Evolutionary conservation across 2,113 vertebrate species (phyloP).

Genomic region (Apistogramma diplotaenia): DNA sequence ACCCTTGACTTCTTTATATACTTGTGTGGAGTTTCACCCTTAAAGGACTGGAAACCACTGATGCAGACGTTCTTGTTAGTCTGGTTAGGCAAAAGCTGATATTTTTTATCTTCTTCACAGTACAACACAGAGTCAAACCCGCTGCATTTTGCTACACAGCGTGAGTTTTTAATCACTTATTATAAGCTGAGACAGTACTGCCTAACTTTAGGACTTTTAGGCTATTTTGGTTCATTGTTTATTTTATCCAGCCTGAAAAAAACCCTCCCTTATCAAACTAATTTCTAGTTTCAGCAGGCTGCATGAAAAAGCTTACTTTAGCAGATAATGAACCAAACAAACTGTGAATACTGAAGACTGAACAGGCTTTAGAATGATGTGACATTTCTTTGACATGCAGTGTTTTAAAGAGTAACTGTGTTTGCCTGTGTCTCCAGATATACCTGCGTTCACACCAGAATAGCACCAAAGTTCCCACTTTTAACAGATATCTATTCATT

Average conservation of each 20-base stretch:
- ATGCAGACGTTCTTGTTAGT: not conserved
- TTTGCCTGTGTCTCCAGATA: no score
- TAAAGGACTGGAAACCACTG: not conserved
- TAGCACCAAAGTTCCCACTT: no score
- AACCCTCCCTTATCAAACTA: not conserved
- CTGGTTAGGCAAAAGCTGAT: not conserved
- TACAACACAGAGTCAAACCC: not conserved
- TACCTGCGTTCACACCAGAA: no score
- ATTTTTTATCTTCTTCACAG: not conserved
- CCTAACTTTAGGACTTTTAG: not conserved
- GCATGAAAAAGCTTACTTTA: not conserved
- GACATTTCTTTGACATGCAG: not conserved
- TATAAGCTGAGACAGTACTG: no score
- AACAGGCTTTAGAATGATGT: not conserved
- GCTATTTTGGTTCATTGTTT: not conserved
- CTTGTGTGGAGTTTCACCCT: not conserved
- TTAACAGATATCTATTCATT: no score
- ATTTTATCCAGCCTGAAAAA: not conserved
- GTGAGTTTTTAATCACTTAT: not conserved
- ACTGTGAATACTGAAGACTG: not conserved
- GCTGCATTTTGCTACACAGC: not conserved
- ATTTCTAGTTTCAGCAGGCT: not conserved
- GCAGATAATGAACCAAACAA: not conserved
- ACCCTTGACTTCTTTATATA: not conserved
- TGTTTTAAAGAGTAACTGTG: not conserved